Base-by-base conservation (phyloP, 2,888 invertebrate genomes). In the Caradrina clavipalpis region DNA sequence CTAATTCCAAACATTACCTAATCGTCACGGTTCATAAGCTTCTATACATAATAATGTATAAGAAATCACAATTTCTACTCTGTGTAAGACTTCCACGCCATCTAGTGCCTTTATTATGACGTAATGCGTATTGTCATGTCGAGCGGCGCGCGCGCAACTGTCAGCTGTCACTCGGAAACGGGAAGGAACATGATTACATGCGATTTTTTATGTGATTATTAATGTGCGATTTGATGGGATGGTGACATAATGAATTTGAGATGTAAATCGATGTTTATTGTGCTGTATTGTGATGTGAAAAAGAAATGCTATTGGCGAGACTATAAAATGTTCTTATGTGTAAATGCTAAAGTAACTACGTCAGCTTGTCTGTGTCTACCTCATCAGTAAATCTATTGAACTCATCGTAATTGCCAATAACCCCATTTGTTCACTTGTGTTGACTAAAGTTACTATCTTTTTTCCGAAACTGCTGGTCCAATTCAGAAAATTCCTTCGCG, bases 61-160 rank as follows among this genome's bases (percentile, higher is more conserved):
- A 69, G 69, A 78, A 73, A 69, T 62, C 78, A 73, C 64, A 78
- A 67, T 78, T 66, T 69, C 63, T 62, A 73, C 50, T 64, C 31
- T 69, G 47, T 69, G 61, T 67, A 58, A 80, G 65, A 71, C 63
- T 74, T 72, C 39, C 60, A 73, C 47, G 49, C 21, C 22, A 69
- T 80, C 65, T 57, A 69, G n/a, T 60, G 65, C 69, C 50, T 26
- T 68, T 72, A 69, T 71, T 71, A 73, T 83, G 79, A 76, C 61
- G 61, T 67, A 84, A 83, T 19, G 21, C 26, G 50, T 65, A 81
- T 81, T 81, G 84, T 82, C 63, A 66, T 78, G 76, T 69, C 70
- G 50, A 60, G 42, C 54, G 39, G 47, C 69, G 66, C 71, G 13
- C 10, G 62, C 75, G 62, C 69, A 69, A 64, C 49, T 68, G 76